phyloP scores from a whole-genome alignment of 2,113 vertebrate genomes.

The Crotalus horridus region DNA sequence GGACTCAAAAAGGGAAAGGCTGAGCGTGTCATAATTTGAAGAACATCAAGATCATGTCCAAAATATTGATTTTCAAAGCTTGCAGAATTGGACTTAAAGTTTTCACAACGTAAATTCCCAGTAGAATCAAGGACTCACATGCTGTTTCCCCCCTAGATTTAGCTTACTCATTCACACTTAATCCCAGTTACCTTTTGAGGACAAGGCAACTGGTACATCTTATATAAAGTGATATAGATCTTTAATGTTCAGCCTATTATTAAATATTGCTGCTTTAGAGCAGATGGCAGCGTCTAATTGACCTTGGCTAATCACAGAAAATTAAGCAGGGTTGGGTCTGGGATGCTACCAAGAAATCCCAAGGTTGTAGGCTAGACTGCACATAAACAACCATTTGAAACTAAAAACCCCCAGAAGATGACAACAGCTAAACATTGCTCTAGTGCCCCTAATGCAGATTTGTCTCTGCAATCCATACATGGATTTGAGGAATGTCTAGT shows the following conservation, averaged over 20 bases:
- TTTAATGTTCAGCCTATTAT: neutral
- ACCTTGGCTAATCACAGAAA: neutral
- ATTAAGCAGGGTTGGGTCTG: neutral
- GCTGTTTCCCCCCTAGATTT: neutral
- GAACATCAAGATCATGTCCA: neutral
- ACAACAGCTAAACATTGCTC: neutral
- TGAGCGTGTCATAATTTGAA: neutral
- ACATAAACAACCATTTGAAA: neutral
- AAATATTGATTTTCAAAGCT: neutral
- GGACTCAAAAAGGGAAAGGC: neutral
- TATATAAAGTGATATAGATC: neutral
- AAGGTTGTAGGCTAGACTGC: neutral
- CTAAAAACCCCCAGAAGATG: neutral
- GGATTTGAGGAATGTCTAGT: neutral
- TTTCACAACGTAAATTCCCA: neutral
- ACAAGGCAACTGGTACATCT: neutral
- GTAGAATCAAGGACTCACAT: neutral
- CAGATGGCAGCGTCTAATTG: neutral
- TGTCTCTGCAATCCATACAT: neutral
- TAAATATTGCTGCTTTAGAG: neutral
- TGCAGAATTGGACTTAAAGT: neutral
- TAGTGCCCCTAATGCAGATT: neutral
- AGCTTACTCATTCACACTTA: neutral
- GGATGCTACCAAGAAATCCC: neutral
- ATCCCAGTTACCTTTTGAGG: neutral